These are phyloP conservation scores for Arvicanthis niloticus DNA, from an alignment of 2,113 vertebrate species.

Conservation along the genomic window DNA sequence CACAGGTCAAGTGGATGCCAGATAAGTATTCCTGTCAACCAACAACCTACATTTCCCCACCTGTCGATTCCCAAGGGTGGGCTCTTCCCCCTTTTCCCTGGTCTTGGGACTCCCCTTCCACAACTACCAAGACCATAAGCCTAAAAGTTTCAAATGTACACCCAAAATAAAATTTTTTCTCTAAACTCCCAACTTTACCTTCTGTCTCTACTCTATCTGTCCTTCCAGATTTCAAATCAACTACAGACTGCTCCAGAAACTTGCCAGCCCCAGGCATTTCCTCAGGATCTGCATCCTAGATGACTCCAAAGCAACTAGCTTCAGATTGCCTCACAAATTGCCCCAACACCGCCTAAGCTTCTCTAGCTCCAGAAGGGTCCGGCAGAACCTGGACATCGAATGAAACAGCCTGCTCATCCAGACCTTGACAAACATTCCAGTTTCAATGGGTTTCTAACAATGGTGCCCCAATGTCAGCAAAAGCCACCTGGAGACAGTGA, in stretches of 20 bases:
- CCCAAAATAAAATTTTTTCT: background rate
- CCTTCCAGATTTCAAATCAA: background rate
- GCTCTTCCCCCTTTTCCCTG: background rate
- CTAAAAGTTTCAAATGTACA: no score
- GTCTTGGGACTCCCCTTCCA: background rate
- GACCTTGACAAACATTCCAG: background rate
- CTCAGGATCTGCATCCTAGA: background rate
- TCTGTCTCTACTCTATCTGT: background rate
- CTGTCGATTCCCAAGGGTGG: background rate
- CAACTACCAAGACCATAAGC: background rate
- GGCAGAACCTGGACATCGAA: background rate
- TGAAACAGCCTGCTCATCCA: background rate
- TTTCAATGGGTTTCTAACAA: background rate
- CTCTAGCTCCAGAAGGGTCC: background rate
- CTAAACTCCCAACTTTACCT: background rate
- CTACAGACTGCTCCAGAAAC: background rate
- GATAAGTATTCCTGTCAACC: background rate
- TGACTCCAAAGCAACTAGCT: background rate
- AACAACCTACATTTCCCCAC: background rate
- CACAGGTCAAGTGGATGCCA: background rate
- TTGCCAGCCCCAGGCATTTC: background rate
- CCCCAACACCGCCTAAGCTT: background rate
- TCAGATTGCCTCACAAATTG: background rate
- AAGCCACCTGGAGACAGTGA: background rate
- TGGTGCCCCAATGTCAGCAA: background rate